Base-by-base conservation (phyloP, 2,888 invertebrate genomes). In the Tridacna crocea region DNA sequence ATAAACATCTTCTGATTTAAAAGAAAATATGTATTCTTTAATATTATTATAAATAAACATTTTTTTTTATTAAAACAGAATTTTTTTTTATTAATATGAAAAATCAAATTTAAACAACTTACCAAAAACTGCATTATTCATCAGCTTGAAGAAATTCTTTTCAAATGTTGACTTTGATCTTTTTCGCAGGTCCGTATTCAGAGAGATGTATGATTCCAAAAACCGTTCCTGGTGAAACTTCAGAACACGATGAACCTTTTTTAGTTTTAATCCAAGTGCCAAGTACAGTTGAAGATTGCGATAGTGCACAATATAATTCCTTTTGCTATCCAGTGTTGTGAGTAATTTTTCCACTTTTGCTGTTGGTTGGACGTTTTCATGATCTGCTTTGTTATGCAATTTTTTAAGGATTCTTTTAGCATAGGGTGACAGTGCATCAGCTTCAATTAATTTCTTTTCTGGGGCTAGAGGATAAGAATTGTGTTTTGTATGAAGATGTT, bases 161-260 rank as follows among this genome's bases (percentile, higher is more conserved):
- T 27, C 47, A 70, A 70, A 70, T 26, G 46, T 10, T 47, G 48
- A 70, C 22, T 70, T 65, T 26, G 65, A 65, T 11, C 26, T 65
- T 17, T 61, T 24, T 26, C 65, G 26, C 12, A 65, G 27, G 10
- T 70, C 47, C n/a, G 70, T 70, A 11, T 70, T 70, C 3, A 70
- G 48, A 0, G 90, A 83, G 0, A 93, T 93, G 72, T 94, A 94
- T 8, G 85, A 48, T 73, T 92, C 91, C 46, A 94, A 79, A 92
- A 93, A 94, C 10, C 47, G 70, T 48, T 48, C 26, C 77, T 91
- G 88, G 85, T 78, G 77, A 84, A 94, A 94, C 82, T 89, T 73
- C 24, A 94, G 75, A 19, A 91, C 87, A 75, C 91, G 77, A 90
- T 91, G 90, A 17, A 92, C 88, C 72, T 88, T 90, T 26, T 72